Evolutionary conservation across 2,113 vertebrate species (phyloP), one percentile per base, ranked within the genome.

Genomic region (Sialia sialis): DNA sequence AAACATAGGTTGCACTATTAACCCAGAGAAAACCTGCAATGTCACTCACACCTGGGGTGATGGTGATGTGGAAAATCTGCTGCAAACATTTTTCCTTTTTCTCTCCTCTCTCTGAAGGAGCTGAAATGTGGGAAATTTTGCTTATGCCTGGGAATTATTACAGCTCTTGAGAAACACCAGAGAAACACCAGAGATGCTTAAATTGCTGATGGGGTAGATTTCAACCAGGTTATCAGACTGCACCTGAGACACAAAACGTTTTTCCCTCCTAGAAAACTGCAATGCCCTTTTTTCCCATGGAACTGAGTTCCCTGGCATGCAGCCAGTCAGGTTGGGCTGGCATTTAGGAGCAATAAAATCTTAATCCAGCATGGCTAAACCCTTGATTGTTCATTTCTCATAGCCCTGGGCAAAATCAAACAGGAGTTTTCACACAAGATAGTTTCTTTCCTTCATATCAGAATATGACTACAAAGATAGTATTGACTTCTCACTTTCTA

Each of bases 371-470:
- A 13, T 76, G 70, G 36, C 49, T 94, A 88, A 88, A 88, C 46
- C 75, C 56, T 67, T 63, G 78, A 62, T 87, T 84, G 62, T 82
- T 93, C 75, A 48, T 88, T 95, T 87, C 70, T 87, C 27, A 21
- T 51, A 79, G 66, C 78, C n/a, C 34, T 62, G 32, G 69, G 79
- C 54, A 93, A 94, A 94, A 95, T 66, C 58, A 80, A 80, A 80
- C 36, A 58, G 68, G 84, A 75, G 25, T 80, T 90, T 94, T 86
- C 58, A 62, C 49, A 48, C 19, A 7, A 49, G n/a, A 44, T 83
- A 72, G 25, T 85, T 90, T 52, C 62, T 75, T 80, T 92, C 83
- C 46, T 68, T 54, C n/a, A 2, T 80, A 76, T 88, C 72, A 76
- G 55, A 83, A 90, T 34, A 69, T 64, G n/a, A 48, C 49, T 75